Evolutionary conservation across 2,797 vertebrate genomes (phyloP).

Genomic region (Astyanax mexicanus): DNA sequence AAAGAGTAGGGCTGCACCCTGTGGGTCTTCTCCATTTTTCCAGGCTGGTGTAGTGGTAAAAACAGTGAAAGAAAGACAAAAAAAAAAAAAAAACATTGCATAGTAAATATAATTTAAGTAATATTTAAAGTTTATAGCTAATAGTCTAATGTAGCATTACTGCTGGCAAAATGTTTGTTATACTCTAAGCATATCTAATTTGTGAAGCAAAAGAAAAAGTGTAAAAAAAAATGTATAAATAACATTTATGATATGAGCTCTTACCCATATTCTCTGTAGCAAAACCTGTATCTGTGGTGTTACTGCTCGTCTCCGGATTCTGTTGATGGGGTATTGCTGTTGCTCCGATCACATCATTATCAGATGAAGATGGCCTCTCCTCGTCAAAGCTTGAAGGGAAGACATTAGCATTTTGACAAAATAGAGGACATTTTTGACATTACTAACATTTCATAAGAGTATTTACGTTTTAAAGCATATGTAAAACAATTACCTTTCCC

Average conservation of each 20-base stretch:
- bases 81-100: no score
- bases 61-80: no score
- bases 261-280: conserved; percentile 2
- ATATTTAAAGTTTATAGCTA: background rate
- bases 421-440: conserved; percentile 9
- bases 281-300: background rate
- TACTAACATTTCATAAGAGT: background rate
- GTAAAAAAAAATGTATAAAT: background rate
- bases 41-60: no score
- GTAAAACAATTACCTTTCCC: background rate
- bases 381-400: background rate
- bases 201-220: background rate
- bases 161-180: background rate
- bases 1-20: no score
- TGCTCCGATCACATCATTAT: background rate
- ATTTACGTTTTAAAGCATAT: background rate
- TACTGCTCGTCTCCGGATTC: background rate
- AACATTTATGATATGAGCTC: conserved; percentile 10
- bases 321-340: background rate
- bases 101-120: no score
- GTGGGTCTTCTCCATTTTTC: no score
- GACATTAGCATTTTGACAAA: background rate
- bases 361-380: background rate
- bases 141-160: background rate
- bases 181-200: background rate